phyloP scores from a whole-genome alignment of 2,888 invertebrate species.

The Helobdella robusta region DNA sequence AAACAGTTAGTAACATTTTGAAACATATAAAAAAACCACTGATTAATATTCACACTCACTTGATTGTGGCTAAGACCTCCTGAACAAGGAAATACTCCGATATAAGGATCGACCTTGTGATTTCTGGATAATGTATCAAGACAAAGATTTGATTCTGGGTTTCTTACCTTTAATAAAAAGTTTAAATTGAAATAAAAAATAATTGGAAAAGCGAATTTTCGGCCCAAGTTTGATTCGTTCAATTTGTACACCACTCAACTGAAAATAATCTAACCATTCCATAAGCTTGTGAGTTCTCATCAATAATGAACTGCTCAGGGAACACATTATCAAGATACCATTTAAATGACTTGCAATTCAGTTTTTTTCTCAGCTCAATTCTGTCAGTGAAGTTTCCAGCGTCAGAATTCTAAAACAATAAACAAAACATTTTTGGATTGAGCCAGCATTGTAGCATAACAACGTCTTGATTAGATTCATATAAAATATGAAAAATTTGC shows the following conservation, averaged over 20 bases:
- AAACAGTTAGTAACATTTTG: too few species aligned
- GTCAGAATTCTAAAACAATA: constrained; percentile 24
- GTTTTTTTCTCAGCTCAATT: constrained; percentile 64
- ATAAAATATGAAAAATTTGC: too few species aligned
- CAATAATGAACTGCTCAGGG: constrained; percentile 77
- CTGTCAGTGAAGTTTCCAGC: constrained; percentile 73
- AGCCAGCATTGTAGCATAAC: too few species aligned
- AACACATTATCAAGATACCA: constrained; percentile 82
- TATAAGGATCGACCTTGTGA: constrained; percentile 43
- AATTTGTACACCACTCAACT: too few species aligned
- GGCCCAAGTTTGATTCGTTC: too few species aligned
- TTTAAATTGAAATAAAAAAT: too few species aligned
- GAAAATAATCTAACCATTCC: constrained; percentile 57
- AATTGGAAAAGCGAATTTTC: too few species aligned
- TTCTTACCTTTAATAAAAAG: constrained; percentile 46
- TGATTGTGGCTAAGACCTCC: constrained; percentile 41
- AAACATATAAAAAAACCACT: too few species aligned
- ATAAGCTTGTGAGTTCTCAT: constrained; percentile 65
- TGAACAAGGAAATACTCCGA: constrained; percentile 46
- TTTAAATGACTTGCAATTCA: constrained; percentile 75
- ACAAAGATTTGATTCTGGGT: constrained; percentile 44
- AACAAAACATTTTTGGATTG: too few species aligned
- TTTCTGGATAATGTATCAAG: constrained; percentile 47
- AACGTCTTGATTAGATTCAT: too few species aligned
- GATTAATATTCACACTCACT: too few species aligned